Evolutionary conservation across 2,888 invertebrate species (phyloP).

Genomic region (Lasius platythorax): DNA sequence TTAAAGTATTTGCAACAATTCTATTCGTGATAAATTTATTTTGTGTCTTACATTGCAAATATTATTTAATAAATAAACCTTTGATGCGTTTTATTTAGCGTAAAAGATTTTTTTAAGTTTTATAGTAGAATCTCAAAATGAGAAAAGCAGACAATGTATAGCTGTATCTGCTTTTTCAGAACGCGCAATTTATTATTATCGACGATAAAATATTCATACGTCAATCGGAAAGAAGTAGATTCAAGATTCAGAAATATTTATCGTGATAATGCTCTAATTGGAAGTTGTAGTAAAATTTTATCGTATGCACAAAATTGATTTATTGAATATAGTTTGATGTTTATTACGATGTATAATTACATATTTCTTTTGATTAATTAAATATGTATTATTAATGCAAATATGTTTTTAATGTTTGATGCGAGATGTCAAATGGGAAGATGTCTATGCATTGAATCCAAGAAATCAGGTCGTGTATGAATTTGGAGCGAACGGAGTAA

Average conservation of each 20-base stretch:
- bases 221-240: not conserved
- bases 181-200: conserved; percentile 14
- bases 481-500: conserved; percentile 24
- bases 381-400: not conserved
- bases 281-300: not conserved
- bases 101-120: not conserved
- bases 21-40: not conserved
- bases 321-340: not conserved
- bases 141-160: not conserved
- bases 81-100: not conserved
- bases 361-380: not conserved
- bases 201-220: conserved; percentile 5
- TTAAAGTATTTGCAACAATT: not conserved
- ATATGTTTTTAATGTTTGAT: conserved; percentile 15
- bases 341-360: not conserved
- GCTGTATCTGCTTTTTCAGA: not conserved
- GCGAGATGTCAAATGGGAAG: not conserved
- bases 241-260: conserved; percentile 19
- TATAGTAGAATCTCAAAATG: not conserved
- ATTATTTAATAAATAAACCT: not conserved
- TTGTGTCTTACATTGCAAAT: not conserved
- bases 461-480: conserved; percentile 17
- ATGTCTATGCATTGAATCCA: conserved; percentile 5
- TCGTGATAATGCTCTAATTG: not conserved
- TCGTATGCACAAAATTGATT: not conserved